Percentiles rank a stretch among this genome's conserved stretches.
phyloP scores from a whole-genome alignment of 2,797 vertebrate species.

The Novumbra hubbsi region DNA sequence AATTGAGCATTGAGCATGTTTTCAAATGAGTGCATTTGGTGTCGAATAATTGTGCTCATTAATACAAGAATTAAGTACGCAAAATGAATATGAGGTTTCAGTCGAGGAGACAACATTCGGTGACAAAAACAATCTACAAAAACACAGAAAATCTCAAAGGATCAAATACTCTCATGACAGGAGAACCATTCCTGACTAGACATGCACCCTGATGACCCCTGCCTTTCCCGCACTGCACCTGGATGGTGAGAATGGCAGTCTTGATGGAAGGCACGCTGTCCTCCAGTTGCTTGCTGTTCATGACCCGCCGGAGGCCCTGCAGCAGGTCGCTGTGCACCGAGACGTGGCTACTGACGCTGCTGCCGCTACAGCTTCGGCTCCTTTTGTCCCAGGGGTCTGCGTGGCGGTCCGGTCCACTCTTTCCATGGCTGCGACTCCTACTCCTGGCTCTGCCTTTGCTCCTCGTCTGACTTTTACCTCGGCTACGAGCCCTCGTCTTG shows the following conservation, averaged over 20 bases:
- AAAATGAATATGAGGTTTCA: no score
- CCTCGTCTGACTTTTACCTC: slow-evolving; percentile 2
- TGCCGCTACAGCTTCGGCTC: slow-evolving; percentile 31
- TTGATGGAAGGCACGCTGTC: slow-evolving; percentile 82
- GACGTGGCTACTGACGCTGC: slow-evolving; percentile 20
- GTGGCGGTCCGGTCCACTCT: neutral
- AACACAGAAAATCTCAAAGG: no score
- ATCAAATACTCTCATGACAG: neutral
- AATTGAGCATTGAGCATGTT: no score
- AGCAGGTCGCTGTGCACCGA: slow-evolving; percentile 56
- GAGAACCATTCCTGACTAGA: neutral
- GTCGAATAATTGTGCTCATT: no score
- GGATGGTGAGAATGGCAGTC: slow-evolving; percentile 85
- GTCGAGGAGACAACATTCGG: no score
- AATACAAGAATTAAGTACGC: no score
- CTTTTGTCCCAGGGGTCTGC: slow-evolving; percentile 44
- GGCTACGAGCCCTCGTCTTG: slow-evolving; percentile 18
- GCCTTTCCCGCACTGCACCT: slow-evolving; percentile 50
- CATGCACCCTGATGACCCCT: neutral
- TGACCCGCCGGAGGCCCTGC: slow-evolving; percentile 70
- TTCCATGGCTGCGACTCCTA: slow-evolving; percentile 66
- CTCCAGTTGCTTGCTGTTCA: slow-evolving; percentile 78
- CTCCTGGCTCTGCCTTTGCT: slow-evolving; percentile 53
- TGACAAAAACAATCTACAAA: no score
- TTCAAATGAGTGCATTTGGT: no score